These are phyloP conservation scores for Cardiocondyla obscurior DNA, from an alignment of 1,140 invertebrate genomes.

Conservation along the genomic window DNA sequence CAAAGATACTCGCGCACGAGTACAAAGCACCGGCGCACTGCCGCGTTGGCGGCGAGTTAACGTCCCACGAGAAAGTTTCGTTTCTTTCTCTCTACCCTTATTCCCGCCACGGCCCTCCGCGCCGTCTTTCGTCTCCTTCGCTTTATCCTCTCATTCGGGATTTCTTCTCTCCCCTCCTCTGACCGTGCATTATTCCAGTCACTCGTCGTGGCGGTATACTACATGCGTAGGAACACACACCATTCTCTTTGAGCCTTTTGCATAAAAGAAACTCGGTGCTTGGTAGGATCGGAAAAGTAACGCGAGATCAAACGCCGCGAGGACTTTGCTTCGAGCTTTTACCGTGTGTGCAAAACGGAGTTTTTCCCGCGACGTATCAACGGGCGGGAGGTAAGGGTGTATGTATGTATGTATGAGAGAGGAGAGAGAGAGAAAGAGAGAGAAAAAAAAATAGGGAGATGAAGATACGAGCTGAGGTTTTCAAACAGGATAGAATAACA, in stretches of 20 bases:
- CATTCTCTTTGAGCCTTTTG: slow-evolving; percentile 62
- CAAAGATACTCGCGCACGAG: slow-evolving; percentile 30
- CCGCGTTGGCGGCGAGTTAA: slow-evolving; percentile 36
- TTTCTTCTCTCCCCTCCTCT: neutral
- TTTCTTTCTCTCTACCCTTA: slow-evolving; percentile 23
- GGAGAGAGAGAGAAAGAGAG: neutral
- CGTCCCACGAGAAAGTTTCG: slow-evolving; percentile 62
- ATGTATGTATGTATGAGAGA: too few species aligned
- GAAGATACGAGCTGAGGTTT: slow-evolving; percentile 7
- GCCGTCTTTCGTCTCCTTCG: neutral
- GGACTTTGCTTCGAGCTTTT: slow-evolving; percentile 41
- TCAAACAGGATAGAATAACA: slow-evolving; percentile 5
- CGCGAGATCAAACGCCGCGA: slow-evolving; percentile 61
- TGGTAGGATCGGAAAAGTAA: slow-evolving; percentile 40
- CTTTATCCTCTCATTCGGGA: neutral
- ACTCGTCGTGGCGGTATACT: slow-evolving; percentile 51
- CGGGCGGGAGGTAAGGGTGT: too few species aligned
- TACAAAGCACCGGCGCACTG: slow-evolving; percentile 26
- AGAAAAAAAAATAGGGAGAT: neutral
- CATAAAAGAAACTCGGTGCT: slow-evolving; percentile 61
- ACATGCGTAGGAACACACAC: slow-evolving; percentile 46
- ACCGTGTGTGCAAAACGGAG: neutral
- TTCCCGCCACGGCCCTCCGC: neutral
- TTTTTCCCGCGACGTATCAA: slow-evolving; percentile 3
- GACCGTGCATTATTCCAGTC: slow-evolving; percentile 62